Base-by-base conservation (phyloP, 2,797 vertebrate species). In the Xiphorhynchus erythropygius region DNA sequence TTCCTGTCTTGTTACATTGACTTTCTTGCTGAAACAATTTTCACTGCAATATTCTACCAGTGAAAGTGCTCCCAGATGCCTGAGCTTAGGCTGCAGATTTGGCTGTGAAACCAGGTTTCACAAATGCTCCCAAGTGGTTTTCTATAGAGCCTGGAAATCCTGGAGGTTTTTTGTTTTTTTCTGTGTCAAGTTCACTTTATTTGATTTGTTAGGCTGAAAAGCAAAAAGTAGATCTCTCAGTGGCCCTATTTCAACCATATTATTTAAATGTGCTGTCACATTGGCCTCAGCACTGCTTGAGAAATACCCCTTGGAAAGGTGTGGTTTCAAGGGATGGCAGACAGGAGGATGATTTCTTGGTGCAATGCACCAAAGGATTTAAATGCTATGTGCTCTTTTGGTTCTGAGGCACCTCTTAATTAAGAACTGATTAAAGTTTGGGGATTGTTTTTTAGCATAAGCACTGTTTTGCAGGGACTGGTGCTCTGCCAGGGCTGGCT, bases 21-120 rank as follows among this genome's bases (percentile, higher is more conserved):
- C 33, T 89, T 94, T 53, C 87, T 64, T 9, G 4, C 62, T 92
- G 87, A 85, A 94, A 74, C 37, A 42, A 50, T 88, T 94, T 95
- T 75, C 69, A 52, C 62, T 68, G 42, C 69, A 77, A 13, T 84
- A 57, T 78, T 80, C 37, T 33, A 24, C 10, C 25, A 10, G 28
- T 30, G 69, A 77, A 94, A 87, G 73, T 46, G 30, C 30, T 90
- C 73, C 90, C 79, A 84, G 82, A 25, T 39, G 73, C 53, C 77
- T 75, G 56, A 82, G 67, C 84, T 96, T 42, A 69, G 57, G 53
- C 53, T 70, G n/a, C 27, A 57, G n/a, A 50, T 91, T 71, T 75
- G 76, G 30, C 76, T 87, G 53, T 35, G 87, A 89, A 93, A 42
- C 18, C 68, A 53, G 13, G 42, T 86, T 83, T 85, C 62, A 53